Conservation (phyloP, 2,113 vertebrate species). For the Chrysochloris asiatica region DNA sequence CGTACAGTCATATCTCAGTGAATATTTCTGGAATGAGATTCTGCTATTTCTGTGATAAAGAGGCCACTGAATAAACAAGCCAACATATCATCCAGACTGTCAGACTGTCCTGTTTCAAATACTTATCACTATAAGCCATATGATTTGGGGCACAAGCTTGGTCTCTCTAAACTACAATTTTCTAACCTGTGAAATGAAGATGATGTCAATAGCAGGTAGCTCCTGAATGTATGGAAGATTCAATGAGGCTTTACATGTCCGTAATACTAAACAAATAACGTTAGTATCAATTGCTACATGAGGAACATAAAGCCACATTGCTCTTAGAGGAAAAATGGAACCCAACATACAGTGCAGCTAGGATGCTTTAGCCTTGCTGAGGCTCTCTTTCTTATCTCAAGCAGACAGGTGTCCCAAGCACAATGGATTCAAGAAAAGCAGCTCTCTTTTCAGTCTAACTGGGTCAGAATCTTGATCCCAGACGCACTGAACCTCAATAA, state of each 20-base stretch:
- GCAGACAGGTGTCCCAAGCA: neutral
- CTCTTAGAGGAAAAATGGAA: neutral
- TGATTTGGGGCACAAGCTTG: neutral
- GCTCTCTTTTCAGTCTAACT: neutral
- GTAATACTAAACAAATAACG: neutral
- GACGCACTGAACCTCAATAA: neutral
- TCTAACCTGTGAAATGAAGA: neutral
- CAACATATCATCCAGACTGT: neutral
- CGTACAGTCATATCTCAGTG: neutral
- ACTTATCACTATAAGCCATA: neutral
- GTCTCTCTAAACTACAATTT: neutral
- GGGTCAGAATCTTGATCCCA: neutral
- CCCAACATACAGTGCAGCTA: neutral
- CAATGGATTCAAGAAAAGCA: neutral
- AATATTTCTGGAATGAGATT: neutral
- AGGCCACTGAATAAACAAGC: neutral
- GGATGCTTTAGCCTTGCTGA: neutral
- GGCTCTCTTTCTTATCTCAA: conserved; percentile 21
- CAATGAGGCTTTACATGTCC: neutral
- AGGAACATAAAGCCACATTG: neutral
- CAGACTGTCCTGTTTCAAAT: neutral
- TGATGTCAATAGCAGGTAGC: too few relatives aligned
- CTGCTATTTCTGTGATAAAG: neutral
- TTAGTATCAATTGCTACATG: neutral
- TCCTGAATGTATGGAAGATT: neutral